These are phyloP conservation scores for Sturmia bella DNA, from an alignment of 2,888 invertebrate genomes.

Conservation along the genomic window DNA sequence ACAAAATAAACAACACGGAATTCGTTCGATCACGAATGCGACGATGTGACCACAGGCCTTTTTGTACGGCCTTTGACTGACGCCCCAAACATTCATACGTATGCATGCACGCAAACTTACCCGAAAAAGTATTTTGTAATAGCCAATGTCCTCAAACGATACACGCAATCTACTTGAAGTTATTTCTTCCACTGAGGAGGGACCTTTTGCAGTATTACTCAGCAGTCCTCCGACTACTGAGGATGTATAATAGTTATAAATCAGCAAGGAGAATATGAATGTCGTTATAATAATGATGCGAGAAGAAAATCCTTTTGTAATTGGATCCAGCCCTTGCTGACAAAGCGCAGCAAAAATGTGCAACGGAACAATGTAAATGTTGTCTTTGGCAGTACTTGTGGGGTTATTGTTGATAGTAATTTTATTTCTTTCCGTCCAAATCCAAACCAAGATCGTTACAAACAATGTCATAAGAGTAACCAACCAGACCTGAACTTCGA, in stretches of 20 bases:
- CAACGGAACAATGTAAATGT: conserved; percentile 67
- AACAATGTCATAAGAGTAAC: conserved; percentile 71
- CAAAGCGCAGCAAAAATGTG: conserved; percentile 77
- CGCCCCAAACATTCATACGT: not conserved
- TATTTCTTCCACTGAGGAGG: conserved; percentile 77
- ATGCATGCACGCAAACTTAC: conserved; percentile 71
- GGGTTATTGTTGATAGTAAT: not conserved
- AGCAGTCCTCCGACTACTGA: conserved; percentile 80
- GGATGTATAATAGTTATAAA: conserved; percentile 81
- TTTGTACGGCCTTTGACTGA: not conserved
- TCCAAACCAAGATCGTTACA: conserved; percentile 75
- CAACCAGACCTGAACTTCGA: conserved; percentile 77
- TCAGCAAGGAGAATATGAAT: conserved; percentile 77
- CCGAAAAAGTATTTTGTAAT: conserved; percentile 79
- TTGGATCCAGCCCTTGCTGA: conserved; percentile 79
- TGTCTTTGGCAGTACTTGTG: not conserved
- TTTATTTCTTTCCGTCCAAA: conserved; percentile 70
- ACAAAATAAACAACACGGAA: no score
- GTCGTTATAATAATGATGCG: conserved; percentile 76
- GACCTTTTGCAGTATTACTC: conserved; percentile 77
- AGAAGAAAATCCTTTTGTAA: conserved; percentile 74
- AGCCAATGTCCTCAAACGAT: conserved; percentile 80
- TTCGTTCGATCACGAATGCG: no score
- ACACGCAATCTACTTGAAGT: conserved; percentile 76
- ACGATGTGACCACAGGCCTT: no score